Evolutionary conservation across 2,888 invertebrate genomes (phyloP), one percentile per base, ranked within the genome.

Genomic region (Meiosimyza platycephala): DNA sequence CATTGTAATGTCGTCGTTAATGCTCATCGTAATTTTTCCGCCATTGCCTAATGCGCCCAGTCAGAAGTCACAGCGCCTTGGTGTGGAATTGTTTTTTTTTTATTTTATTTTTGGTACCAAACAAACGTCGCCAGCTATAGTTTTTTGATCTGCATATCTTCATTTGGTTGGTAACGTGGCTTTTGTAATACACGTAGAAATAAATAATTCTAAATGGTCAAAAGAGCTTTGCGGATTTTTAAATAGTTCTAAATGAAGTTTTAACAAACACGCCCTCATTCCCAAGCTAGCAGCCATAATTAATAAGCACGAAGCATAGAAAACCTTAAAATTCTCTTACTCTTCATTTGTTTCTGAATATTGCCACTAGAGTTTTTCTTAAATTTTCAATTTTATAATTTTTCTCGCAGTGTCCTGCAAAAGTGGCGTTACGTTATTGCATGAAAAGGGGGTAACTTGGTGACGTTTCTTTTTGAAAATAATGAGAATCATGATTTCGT

Each of bases 11-110:
- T 81, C 81, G 85, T 81, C 81, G 80, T 83, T 84, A 85, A 85
- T 85, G 84, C 84, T 85, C 84, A 85, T 85, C 83, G 85, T 85
- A 84, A 85, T 84, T 85, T 85, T 85, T 83, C 79, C 76, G 74
- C 48, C 63, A 47, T 40, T 63, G 63, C 52, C n/a, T 66, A 66
- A 66, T 68, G 72, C 71, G 65, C 72, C 73, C 73, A 71, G 55
- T 69, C 33, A 50, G n/a, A 28, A 57, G 48, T 28, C 55, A 63
- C 50, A 55, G 33, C 47, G 62, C 16, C n/a, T 60, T 22, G n/a
- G 47, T 48, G 16, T 7, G 13, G 22, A 13, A 55, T 50, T 40
- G 16, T 70, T 52, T 16, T 18, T 50, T 52, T 47, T 65, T 70
- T 50, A 40, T 40, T 47, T 51, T 51, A 12, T 75, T 73, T 69